Percentiles rank a stretch among this genome's conserved stretches.
phyloP scores from a whole-genome alignment of 2,797 vertebrate species.

The Crenichthys baileyi region DNA sequence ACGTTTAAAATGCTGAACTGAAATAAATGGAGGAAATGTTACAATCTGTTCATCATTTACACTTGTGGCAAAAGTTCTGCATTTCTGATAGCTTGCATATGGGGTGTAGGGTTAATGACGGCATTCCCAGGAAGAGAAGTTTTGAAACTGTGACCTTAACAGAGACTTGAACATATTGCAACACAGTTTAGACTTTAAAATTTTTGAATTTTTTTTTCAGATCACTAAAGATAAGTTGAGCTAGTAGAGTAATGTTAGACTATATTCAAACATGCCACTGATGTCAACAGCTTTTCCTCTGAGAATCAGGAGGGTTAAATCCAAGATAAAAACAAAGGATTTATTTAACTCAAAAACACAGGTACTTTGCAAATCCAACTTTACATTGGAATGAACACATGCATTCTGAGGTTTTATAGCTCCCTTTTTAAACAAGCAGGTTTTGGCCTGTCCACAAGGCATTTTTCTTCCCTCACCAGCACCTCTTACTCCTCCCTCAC shows the following conservation, averaged over 20 bases:
- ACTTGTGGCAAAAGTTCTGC: background rate
- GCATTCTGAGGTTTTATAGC: constrained; percentile 68
- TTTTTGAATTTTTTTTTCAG: background rate
- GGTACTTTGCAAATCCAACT: constrained; percentile 55
- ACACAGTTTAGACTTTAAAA: background rate
- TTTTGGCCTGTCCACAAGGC: constrained; percentile 66
- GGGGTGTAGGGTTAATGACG: background rate
- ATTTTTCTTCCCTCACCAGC: constrained; percentile 43
- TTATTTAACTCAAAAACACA: constrained; percentile 46
- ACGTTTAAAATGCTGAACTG: background rate
- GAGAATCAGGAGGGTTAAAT: constrained; percentile 34
- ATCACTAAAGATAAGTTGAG: constrained; percentile 8
- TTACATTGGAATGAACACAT: constrained; percentile 67
- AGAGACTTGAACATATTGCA: background rate
- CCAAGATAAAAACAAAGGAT: constrained; percentile 16
- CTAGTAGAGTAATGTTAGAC: constrained; percentile 14
- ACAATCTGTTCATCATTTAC: background rate
- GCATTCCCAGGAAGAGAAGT: background rate
- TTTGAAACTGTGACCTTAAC: background rate
- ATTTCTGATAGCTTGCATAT: background rate
- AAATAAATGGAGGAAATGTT: background rate
- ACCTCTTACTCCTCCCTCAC: constrained; percentile 2
- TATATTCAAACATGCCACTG: constrained; percentile 17
- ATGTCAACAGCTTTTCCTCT: constrained; percentile 17
- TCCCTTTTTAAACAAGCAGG: constrained; percentile 62